These are phyloP conservation scores for Polypterus senegalus DNA, from an alignment of 2,113 vertebrate genomes.

Conservation along the genomic window DNA sequence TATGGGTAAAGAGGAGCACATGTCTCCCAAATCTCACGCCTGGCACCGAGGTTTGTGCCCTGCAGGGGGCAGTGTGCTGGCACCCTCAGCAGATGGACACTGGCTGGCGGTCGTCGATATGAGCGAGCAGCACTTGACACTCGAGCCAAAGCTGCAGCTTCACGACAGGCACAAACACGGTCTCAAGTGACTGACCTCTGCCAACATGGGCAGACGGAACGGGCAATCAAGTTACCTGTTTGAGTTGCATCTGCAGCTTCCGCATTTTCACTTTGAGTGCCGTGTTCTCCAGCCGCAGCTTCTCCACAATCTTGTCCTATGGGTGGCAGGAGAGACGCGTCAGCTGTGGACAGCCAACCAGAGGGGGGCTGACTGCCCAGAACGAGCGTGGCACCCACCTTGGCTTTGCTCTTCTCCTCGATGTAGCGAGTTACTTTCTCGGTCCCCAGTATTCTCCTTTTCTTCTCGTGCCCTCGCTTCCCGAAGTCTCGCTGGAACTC, in stretches of 20 bases:
- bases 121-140: neutral
- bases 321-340: neutral
- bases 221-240: slow-evolving; percentile 29
- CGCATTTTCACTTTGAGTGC: slow-evolving; percentile 47
- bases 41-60: too few species aligned
- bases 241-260: slow-evolving; percentile 48
- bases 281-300: slow-evolving; percentile 45
- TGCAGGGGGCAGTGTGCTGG: too few species aligned
- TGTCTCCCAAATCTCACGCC: too few species aligned
- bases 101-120: neutral
- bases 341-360: too few species aligned
- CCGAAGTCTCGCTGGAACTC: slow-evolving; percentile 55
- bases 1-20: too few species aligned
- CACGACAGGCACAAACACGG: neutral
- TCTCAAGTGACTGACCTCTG: neutral
- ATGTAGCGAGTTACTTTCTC: slow-evolving; percentile 53
- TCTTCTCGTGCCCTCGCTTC: slow-evolving; percentile 38
- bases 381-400: slow-evolving; percentile 36
- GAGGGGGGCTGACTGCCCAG: too few species aligned
- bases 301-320: slow-evolving; percentile 52
- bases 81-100: too few species aligned
- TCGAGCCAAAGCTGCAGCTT: neutral
- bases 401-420: slow-evolving; percentile 42
- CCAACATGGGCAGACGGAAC: too few species aligned
- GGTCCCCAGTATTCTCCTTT: slow-evolving; percentile 33